Base-by-base conservation (phyloP, 2,888 invertebrate genomes). In the Megastigmus dorsalis region DNA sequence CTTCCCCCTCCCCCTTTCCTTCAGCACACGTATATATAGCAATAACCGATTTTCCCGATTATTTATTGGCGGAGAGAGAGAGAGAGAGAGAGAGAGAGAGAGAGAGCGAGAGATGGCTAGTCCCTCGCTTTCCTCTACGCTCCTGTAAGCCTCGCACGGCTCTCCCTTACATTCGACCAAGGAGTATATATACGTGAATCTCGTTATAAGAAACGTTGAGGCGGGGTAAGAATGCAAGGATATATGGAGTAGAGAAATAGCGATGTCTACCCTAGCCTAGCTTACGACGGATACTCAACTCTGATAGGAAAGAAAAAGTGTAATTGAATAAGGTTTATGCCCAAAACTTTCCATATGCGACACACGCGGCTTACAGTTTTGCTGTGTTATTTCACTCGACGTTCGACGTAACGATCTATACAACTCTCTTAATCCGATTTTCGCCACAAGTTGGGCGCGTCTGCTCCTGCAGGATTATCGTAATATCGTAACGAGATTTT, bases 41-140 rank as follows among this genome's bases (percentile, higher is more conserved):
- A 59, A 60, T 66, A 72, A 66, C 30, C 66, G 66, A 60, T 72
- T 66, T 66, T 65, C 10, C n/a, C n/a, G 65, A 65, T 72, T 72
- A 72, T 66, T 66, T 72, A 72, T 66, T 26, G 60, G 43, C 59
- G 10, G 20, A 52, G 9, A 2, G n/a, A n/a, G n/a, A n/a, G n/a
- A n/a, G n/a, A n/a, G n/a, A n/a, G n/a, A n/a, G n/a, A n/a, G n/a
- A n/a, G n/a, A n/a, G n/a, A n/a, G n/a, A n/a, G n/a, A n/a, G n/a
- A n/a, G n/a, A n/a, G n/a, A n/a, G n/a, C n/a, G n/a, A n/a, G n/a
- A n/a, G n/a, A n/a, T n/a, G n/a, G n/a, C n/a, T n/a, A n/a, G n/a
- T n/a, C n/a, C n/a, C n/a, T n/a, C n/a, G n/a, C n/a, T n/a, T n/a
- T n/a, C n/a, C n/a, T n/a, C n/a, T n/a, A n/a, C n/a, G n/a, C n/a